phyloP scores from a whole-genome alignment of 1,140 invertebrate genomes.

The Hypsibius dujardini region DNA sequence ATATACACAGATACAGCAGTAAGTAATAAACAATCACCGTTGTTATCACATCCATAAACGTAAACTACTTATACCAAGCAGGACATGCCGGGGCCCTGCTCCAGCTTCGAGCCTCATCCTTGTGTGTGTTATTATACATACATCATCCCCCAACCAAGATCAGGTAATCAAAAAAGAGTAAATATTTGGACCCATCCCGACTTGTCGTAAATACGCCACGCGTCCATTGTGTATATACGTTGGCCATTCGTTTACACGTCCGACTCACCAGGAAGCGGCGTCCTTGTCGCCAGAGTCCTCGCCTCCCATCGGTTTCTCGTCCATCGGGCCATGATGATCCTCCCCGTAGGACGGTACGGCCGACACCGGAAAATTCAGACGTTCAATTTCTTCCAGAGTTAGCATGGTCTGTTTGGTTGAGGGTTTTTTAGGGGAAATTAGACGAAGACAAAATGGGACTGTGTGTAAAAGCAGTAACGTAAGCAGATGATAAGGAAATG shows the following conservation, averaged over 20 bases:
- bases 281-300: background rate
- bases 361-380: background rate
- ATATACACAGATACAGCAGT: conserved; percentile 3
- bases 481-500: background rate
- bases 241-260: background rate
- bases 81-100: too few species aligned
- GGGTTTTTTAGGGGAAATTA: background rate
- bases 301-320: background rate
- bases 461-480: too few species aligned
- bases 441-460: background rate
- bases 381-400: background rate
- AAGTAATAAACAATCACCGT: conserved; percentile 2
- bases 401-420: background rate
- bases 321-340: background rate
- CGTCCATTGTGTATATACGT: background rate
- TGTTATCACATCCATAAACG: background rate
- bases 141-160: too few species aligned
- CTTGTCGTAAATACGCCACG: background rate
- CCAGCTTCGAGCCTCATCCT: too few species aligned
- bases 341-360: background rate
- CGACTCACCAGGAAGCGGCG: background rate
- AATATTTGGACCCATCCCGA: background rate
- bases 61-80: too few species aligned
- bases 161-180: conserved; percentile 10
- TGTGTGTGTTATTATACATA: too few species aligned